Conservation (phyloP, 2,888 invertebrate species). For the Mesochorus sp. region DNA sequence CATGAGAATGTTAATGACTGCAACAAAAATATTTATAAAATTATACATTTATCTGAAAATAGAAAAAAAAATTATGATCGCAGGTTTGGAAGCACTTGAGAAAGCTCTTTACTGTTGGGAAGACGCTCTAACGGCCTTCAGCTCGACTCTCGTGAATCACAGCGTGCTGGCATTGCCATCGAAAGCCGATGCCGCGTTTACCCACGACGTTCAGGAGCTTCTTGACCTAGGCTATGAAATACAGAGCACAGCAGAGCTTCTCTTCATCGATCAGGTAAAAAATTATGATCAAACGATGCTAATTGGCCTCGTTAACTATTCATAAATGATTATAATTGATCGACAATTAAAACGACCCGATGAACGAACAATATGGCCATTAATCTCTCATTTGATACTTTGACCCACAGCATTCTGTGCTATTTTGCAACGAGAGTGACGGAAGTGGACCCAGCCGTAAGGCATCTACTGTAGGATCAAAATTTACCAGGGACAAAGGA, state of each 20-base stretch:
- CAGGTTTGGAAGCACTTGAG: constrained; percentile 96
- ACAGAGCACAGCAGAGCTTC: constrained; percentile 93
- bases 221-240: constrained; percentile 93
- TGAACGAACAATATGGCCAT: too few species aligned
- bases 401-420: constrained; percentile 88
- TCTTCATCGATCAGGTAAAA: constrained; percentile 89
- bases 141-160: constrained; percentile 84
- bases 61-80: background rate
- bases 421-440: constrained; percentile 91
- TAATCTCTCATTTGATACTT: constrained; percentile 3
- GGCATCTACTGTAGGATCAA: constrained; percentile 82
- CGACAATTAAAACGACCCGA: constrained; percentile 27
- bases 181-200: constrained; percentile 93
- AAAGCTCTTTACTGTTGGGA: constrained; percentile 97
- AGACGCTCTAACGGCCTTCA: constrained; percentile 93
- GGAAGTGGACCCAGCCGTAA: constrained; percentile 83
- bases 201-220: constrained; percentile 85
- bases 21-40: background rate
- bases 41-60: background rate
- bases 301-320: constrained; percentile 23
- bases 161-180: constrained; percentile 88
- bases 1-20: constrained; percentile 24
- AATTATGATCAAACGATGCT: constrained; percentile 2
- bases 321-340: constrained; percentile 22
- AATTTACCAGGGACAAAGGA: constrained; percentile 80